Base-by-base conservation (phyloP, 2,888 invertebrate species). In the Mylabris sibirica region DNA sequence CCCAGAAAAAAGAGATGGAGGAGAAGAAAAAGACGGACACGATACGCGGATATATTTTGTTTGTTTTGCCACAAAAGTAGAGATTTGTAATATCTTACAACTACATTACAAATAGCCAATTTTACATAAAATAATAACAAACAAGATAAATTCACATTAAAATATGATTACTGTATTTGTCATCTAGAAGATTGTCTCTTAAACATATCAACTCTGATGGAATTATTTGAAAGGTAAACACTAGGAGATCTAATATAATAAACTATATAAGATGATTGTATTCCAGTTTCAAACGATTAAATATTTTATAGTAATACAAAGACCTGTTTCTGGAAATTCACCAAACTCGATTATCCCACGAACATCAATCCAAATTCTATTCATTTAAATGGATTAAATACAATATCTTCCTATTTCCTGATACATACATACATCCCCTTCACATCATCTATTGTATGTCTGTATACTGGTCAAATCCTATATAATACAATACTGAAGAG, bases 341-440 rank as follows among this genome's bases (percentile, higher is more conserved):
- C n/a, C 4, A 41, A 41, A n/a, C 41, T 14, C 41, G 5, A 44
- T 57, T n/a, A n/a, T 57, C 57, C 57, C 57, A 57, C 57, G 57
- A 4, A 22, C 24, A 57, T 49, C 49, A 20, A 49, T 49, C 20
- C 49, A 6, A 30, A 49, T 49, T 49, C 20, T 20, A 24, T 57
- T 24, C 57, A 24, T 24, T 57, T 17, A 44, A 44, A 57, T 57
- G 20, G 57, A 57, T 57, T 57, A 57, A 57, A 22, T 57, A 57
- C 57, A 57, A 57, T 57, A 57, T 57, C 57, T 57, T 57, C 57
- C 57, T 57, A 24, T 14, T 57, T 57, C 57, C 57, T 57, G 14
- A 57, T 57, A 4, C 24, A 12, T 2, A 20, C 20, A 49, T 24
- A 57, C 57, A 57, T 24, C 57, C 57, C 57, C 57, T 14, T 57